A percentile compares a stretch with the other conserved stretches of the same genome.
These are phyloP conservation scores for Sorex maritimensis DNA, from an alignment of 2,797 vertebrate species.

Conservation along the genomic window DNA sequence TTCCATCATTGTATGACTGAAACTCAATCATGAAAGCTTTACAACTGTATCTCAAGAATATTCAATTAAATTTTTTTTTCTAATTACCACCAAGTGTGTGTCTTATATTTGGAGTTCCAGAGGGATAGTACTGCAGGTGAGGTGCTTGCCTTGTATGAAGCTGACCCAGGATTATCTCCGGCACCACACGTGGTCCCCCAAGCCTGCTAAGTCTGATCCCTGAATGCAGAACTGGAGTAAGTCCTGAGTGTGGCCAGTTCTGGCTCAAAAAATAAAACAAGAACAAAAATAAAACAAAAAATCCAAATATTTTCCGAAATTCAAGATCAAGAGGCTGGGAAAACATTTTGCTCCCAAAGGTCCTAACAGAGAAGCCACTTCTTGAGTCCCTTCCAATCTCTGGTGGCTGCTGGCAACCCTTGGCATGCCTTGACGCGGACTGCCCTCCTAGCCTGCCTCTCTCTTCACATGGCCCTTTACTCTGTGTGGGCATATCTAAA, in stretches of 20 bases:
- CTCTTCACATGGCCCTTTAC: neutral
- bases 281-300: too few species aligned
- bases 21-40: too few species aligned
- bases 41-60: too few species aligned
- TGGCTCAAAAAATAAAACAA: too few species aligned
- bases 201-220: too few species aligned
- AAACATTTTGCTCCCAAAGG: neutral
- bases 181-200: too few species aligned
- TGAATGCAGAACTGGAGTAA: too few species aligned
- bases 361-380: neutral
- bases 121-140: too few species aligned
- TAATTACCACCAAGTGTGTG: neutral
- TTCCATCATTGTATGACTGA: too few species aligned
- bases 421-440: neutral
- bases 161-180: too few species aligned
- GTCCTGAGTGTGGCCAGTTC: too few species aligned
- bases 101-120: neutral
- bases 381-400: neutral
- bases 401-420: neutral
- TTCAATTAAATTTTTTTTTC: neutral
- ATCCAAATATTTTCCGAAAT: neutral
- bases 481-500: neutral
- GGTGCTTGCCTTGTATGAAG: too few species aligned
- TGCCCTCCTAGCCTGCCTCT: neutral
- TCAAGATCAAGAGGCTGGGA: neutral